Evolutionary conservation across 2,797 vertebrate species (phyloP).

Genomic region (Hipposideros larvatus): DNA sequence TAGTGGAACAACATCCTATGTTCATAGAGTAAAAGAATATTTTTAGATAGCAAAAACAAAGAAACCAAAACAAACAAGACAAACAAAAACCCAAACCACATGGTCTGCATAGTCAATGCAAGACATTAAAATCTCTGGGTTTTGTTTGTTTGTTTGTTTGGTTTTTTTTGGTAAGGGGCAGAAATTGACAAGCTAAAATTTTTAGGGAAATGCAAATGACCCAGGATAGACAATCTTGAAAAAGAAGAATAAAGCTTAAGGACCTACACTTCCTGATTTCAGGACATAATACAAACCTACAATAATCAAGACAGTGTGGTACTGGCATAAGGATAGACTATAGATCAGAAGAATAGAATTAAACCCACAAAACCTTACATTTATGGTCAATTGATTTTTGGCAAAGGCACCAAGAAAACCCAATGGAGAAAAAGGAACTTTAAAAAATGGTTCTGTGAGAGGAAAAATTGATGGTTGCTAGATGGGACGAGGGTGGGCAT

Average conservation of each 20-base stretch:
- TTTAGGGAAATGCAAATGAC: neutral
- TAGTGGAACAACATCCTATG: neutral
- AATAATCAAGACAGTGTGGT: neutral
- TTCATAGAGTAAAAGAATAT: neutral
- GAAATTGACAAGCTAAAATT: neutral
- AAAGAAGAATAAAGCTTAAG: neutral
- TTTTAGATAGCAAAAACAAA: neutral
- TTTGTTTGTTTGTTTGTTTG: too few species aligned
- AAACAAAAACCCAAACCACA: neutral
- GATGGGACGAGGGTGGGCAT: too few species aligned
- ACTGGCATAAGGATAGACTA: neutral
- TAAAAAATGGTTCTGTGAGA: too few species aligned
- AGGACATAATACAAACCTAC: neutral
- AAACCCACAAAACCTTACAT: neutral
- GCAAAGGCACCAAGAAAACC: neutral
- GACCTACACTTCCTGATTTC: neutral
- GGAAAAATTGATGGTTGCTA: too few species aligned
- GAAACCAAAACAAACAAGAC: neutral
- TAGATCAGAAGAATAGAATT: neutral
- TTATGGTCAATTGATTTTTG: neutral
- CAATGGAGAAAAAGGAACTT: neutral
- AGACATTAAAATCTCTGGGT: neutral
- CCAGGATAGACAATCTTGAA: neutral
- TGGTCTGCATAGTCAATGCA: neutral
- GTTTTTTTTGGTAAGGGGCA: neutral